phyloP scores from a whole-genome alignment of 2,888 invertebrate genomes.

The Lasioglossum lativentre region DNA sequence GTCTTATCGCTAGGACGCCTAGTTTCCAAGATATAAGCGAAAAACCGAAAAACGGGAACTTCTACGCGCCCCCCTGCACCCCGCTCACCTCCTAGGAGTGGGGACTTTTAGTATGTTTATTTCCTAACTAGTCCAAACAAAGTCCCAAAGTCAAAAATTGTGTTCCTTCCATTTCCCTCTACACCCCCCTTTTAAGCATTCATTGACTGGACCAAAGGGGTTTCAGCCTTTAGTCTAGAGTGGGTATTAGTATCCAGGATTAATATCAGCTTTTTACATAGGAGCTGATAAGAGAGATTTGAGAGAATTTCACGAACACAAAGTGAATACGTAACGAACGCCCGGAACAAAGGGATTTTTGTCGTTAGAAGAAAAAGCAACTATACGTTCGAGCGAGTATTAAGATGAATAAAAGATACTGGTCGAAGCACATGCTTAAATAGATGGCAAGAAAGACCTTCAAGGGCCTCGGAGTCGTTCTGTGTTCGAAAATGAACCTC shows the following conservation, averaged over 20 bases:
- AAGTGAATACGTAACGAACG: constrained; percentile 63
- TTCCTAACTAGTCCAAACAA: too few relatives aligned
- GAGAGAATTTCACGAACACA: constrained; percentile 45
- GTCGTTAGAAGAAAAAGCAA: constrained; percentile 22
- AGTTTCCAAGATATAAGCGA: too few relatives aligned
- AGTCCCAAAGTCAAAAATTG: too few relatives aligned
- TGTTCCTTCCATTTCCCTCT: too few relatives aligned
- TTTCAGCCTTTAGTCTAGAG: constrained; percentile 15
- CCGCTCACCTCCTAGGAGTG: too few relatives aligned
- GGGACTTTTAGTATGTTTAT: too few relatives aligned
- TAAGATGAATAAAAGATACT: constrained; percentile 42
- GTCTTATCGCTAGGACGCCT: too few relatives aligned
- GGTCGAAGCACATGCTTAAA: background rate
- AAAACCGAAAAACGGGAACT: too few relatives aligned
- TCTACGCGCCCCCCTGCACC: too few relatives aligned
- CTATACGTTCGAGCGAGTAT: constrained; percentile 21
- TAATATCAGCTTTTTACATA: constrained; percentile 36
- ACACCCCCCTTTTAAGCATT: too few relatives aligned
- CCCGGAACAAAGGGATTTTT: constrained; percentile 52
- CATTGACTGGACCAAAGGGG: too few relatives aligned
- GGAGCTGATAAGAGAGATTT: constrained; percentile 50
- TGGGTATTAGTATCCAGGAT: constrained; percentile 54
- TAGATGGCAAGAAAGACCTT: background rate
- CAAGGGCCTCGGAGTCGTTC: background rate
- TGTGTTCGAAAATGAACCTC: background rate